Conservation (phyloP, 2,797 vertebrate species). For the Chaunax sp. region DNA sequence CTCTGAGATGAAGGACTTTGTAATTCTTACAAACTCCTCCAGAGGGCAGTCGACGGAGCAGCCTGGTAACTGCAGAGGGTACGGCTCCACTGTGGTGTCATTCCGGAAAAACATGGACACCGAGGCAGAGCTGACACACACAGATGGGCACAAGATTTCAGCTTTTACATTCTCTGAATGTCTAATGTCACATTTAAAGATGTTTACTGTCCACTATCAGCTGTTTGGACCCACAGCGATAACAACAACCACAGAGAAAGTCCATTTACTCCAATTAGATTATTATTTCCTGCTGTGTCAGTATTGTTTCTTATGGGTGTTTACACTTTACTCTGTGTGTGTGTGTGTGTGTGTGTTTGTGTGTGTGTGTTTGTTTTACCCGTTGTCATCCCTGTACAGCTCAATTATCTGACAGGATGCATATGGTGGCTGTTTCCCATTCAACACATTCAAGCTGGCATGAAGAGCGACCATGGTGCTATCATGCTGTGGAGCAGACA, state of each 20-base stretch:
- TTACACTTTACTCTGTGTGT: too few relatives aligned
- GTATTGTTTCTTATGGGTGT: too few relatives aligned
- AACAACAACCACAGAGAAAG: too few relatives aligned
- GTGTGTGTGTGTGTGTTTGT: not conserved
- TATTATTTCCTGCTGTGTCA: too few relatives aligned
- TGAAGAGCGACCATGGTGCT: slow-evolving; percentile 92
- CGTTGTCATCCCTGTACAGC: slow-evolving; percentile 86
- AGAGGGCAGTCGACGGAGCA: slow-evolving; percentile 89
- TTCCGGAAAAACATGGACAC: slow-evolving; percentile 95
- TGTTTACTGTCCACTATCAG: too few relatives aligned
- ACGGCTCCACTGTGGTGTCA: slow-evolving; percentile 80
- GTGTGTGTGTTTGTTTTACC: slow-evolving; percentile 79
- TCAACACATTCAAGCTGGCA: slow-evolving; percentile 90
- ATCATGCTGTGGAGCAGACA: slow-evolving; percentile 88
- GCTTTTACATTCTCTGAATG: too few relatives aligned
- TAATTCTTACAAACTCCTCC: slow-evolving; percentile 87
- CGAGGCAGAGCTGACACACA: slow-evolving; percentile 82
- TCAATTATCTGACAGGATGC: slow-evolving; percentile 96
- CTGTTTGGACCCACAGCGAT: too few relatives aligned
- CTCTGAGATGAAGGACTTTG: slow-evolving; percentile 84
- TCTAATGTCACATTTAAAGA: slow-evolving; percentile 45
- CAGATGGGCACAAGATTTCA: not conserved
- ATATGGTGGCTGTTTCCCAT: slow-evolving; percentile 89
- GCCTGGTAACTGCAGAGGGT: slow-evolving; percentile 83
- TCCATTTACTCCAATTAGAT: too few relatives aligned